Conservation (phyloP, 2,888 invertebrate species). For the Sinelater perroti region DNA sequence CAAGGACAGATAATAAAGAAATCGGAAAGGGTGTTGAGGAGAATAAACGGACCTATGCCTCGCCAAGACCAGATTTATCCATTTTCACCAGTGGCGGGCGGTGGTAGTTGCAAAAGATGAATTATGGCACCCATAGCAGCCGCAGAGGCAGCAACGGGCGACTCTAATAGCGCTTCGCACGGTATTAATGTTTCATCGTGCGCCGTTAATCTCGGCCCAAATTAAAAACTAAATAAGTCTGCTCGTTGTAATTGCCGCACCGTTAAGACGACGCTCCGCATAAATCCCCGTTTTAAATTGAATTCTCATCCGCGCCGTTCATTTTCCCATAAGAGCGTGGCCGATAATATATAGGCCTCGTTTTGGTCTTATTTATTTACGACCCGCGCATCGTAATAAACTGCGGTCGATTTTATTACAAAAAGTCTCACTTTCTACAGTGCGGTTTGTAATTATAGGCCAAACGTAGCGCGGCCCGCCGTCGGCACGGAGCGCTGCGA, state of each 20-base stretch:
- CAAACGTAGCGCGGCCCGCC: slow-evolving; percentile 37
- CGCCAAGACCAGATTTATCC: too few species aligned
- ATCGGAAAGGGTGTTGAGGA: too few species aligned
- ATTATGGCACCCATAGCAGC: too few species aligned
- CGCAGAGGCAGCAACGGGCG: too few species aligned
- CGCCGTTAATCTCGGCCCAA: slow-evolving; percentile 28
- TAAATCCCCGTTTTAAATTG: slow-evolving; percentile 48
- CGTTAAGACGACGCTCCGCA: slow-evolving; percentile 44
- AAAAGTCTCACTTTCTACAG: slow-evolving; percentile 50
- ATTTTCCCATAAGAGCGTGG: slow-evolving; percentile 43
- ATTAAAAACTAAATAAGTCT: slow-evolving; percentile 34
- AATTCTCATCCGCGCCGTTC: slow-evolving; percentile 47
- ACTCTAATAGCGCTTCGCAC: slow-evolving; percentile 9
- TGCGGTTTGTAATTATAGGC: slow-evolving; percentile 46
- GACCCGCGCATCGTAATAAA: slow-evolving; percentile 35
- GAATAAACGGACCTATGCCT: too few species aligned
- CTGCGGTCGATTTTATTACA: slow-evolving; percentile 41
- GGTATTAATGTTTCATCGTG: slow-evolving; percentile 22
- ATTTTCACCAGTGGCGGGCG: too few species aligned
- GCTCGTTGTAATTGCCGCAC: slow-evolving; percentile 26
- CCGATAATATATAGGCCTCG: slow-evolving; percentile 38
- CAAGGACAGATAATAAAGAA: too few species aligned
- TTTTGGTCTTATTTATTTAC: slow-evolving; percentile 43
- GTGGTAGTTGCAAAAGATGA: too few species aligned
- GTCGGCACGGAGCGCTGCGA: slow-evolving; percentile 26